Conservation (phyloP, 2,113 vertebrate species). For the Strix aluco region DNA sequence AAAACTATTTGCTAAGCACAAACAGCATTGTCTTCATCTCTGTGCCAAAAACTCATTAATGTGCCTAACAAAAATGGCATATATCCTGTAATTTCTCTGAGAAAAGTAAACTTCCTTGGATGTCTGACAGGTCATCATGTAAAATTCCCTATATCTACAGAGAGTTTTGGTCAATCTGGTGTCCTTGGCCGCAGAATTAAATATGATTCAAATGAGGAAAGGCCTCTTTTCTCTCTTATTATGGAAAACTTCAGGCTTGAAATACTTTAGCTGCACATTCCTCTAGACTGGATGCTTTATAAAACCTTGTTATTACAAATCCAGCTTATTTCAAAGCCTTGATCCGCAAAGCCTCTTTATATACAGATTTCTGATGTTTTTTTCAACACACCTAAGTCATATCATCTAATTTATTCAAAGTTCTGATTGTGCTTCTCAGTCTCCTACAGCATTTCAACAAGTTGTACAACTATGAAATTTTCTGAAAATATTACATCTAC, state of each 20-base stretch:
- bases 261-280: constrained; percentile 12
- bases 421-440: neutral
- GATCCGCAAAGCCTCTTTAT: constrained; percentile 49
- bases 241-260: constrained; percentile 2
- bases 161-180: neutral
- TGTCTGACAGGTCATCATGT: neutral
- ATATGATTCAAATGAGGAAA: neutral
- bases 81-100: neutral
- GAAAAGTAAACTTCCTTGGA: neutral
- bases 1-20: neutral
- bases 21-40: neutral
- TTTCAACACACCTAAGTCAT: constrained; percentile 26
- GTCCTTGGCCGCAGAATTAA: neutral
- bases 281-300: constrained; percentile 27
- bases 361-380: constrained; percentile 30
- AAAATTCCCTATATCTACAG: neutral
- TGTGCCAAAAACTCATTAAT: neutral
- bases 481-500: constrained; percentile 1
- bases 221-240: neutral
- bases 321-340: constrained; percentile 61
- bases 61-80: neutral
- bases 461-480: neutral
- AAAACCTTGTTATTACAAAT: constrained; percentile 60
- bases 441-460: constrained; percentile 33
- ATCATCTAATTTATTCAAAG: constrained; percentile 56